Evolutionary conservation across 2,888 invertebrate genomes (phyloP), one percentile per base, ranked within the genome.

Genomic region (Byasa hedistus): DNA sequence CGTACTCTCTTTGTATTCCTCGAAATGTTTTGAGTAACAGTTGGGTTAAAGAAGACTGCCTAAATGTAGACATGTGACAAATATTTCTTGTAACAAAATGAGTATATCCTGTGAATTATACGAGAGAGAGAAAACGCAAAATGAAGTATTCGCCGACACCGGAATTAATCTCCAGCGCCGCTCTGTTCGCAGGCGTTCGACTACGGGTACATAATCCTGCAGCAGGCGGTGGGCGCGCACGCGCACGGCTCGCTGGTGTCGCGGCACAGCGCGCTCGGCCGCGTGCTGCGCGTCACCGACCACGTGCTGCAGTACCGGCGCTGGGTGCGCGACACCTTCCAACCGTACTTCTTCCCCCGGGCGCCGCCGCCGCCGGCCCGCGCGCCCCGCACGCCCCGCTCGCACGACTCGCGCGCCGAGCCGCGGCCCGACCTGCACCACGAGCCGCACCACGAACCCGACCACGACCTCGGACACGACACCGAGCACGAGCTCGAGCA

Each of bases 201-300:
- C 89, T 98, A 97, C 93, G 99, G 99, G 69, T 99, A 97, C 90
- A 94, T 96, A 70, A 94, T 95, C 76, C 93, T 98, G 76, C 94
- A 95, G 76, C 95, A 95, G 84, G 96, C 96, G 70, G 95, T 96
- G 70, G 95, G 89, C 81, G 75, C 76, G 57, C 90, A 92, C 73
- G 64, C 61, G 65, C 36, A 27, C 36, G 82, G 85, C 70, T 87
- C 86, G 76, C 92, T 93, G 76, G 92, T 92, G 77, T 86, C 87
- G 68, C 87, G 91, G 39, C 90, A 92, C 78, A 93, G 94, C 71
- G 96, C 97, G 87, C 93, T 99, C 75, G 98, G 98, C 52, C 95
- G 98, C 77, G 96, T 99, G 75, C 94, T 99, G 77, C 95, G 97
- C 77, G 96, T 99, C 67, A 98, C 98, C 57, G 98, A 98, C 89